These are phyloP conservation scores for Hirudo medicinalis DNA, from an alignment of 1,140 invertebrate species.

Conservation along the genomic window DNA sequence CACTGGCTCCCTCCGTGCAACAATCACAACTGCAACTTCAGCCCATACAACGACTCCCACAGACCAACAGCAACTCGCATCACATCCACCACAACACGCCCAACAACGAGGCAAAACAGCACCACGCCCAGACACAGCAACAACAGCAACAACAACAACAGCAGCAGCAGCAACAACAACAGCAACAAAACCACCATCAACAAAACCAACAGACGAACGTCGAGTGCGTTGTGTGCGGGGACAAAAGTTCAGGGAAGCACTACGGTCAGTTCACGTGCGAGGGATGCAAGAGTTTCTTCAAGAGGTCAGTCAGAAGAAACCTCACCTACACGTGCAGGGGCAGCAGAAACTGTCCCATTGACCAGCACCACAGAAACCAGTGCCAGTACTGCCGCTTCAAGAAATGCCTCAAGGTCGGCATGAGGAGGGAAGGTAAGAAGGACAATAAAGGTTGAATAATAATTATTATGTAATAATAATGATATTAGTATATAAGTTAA, in stretches of 20 bases:
- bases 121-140: neutral
- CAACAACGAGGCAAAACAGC: neutral
- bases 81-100: neutral
- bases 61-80: neutral
- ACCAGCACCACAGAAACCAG: slow-evolving; percentile 97
- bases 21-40: neutral
- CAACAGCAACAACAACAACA: slow-evolving; percentile 19
- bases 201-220: slow-evolving; percentile 34
- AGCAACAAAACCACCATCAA: slow-evolving; percentile 14
- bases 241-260: slow-evolving; percentile 90
- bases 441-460: too few species aligned
- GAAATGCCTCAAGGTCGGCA: slow-evolving; percentile 99
- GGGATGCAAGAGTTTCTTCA: slow-evolving; percentile 72
- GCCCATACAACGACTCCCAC: neutral
- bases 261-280: slow-evolving; percentile 95
- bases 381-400: slow-evolving; percentile 93
- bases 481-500: too few species aligned
- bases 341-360: slow-evolving; percentile 89
- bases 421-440: slow-evolving; percentile 87
- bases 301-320: slow-evolving; percentile 87
- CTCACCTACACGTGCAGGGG: slow-evolving; percentile 93
- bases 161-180: slow-evolving; percentile 13
- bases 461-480: too few species aligned
- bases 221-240: slow-evolving; percentile 91
- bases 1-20: neutral